Evolutionary conservation across 2,888 invertebrate species (phyloP).

Genomic region (Meiosimyza decipiens): DNA sequence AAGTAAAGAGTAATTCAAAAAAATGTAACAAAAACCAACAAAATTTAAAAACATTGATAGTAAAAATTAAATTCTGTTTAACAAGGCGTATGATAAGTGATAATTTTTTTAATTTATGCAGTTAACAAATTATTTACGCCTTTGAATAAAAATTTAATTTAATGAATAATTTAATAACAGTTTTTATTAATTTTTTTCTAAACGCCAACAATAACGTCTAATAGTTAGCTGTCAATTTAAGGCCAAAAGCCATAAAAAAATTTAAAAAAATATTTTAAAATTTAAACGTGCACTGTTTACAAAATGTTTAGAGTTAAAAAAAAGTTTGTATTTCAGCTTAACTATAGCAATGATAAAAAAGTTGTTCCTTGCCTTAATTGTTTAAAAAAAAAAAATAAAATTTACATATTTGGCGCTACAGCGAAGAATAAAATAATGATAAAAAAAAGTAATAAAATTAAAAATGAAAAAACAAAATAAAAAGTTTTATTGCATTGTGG

Average conservation of each 20-base stretch:
- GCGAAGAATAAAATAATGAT: neutral
- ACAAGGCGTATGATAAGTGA: slow-evolving; percentile 22
- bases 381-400: neutral
- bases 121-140: too few species aligned
- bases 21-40: neutral
- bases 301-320: too few species aligned
- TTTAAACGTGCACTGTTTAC: neutral
- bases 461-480: slow-evolving; percentile 12
- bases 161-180: too few species aligned
- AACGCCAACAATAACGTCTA: neutral
- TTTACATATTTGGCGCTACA: slow-evolving; percentile 6
- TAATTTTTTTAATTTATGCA: slow-evolving; percentile 11
- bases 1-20: slow-evolving; percentile 8
- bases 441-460: neutral
- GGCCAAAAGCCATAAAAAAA: slow-evolving; percentile 15
- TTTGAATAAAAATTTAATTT: too few species aligned
- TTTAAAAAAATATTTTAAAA: neutral
- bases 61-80: slow-evolving; percentile 15
- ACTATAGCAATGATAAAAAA: too few species aligned
- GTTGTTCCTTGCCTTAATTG: too few species aligned
- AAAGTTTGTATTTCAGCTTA: too few species aligned
- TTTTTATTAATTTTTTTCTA: too few species aligned
- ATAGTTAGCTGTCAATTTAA: slow-evolving; percentile 6
- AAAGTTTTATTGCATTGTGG: neutral
- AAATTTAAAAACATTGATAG: neutral